Evolutionary conservation across 2,888 invertebrate genomes (phyloP).

Genomic region (Monochamus alternatus): DNA sequence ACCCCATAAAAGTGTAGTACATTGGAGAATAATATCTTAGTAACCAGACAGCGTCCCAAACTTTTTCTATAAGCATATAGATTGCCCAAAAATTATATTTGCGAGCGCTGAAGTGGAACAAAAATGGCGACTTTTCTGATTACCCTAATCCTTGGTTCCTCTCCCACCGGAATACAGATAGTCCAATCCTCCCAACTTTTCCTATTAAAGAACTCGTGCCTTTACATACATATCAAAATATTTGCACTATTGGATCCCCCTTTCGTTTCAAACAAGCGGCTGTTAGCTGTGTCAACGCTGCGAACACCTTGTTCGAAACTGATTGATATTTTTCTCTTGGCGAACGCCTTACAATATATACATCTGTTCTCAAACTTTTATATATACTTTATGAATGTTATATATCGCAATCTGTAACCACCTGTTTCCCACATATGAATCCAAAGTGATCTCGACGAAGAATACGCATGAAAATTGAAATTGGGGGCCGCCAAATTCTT

Average conservation of each 20-base stretch:
- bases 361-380: slow-evolving; percentile 3
- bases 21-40: slow-evolving; percentile 31
- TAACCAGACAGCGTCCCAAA: slow-evolving; percentile 42
- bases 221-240: slow-evolving; percentile 67
- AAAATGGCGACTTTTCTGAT: slow-evolving; percentile 65
- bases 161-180: slow-evolving; percentile 67
- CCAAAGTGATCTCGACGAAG: not conserved
- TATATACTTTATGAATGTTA: not conserved
- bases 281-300: slow-evolving; percentile 23
- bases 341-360: not conserved
- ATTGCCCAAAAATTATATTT: slow-evolving; percentile 67
- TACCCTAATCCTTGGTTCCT: slow-evolving; percentile 64
- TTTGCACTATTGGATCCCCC: slow-evolving; percentile 68
- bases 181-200: slow-evolving; percentile 66
- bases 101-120: slow-evolving; percentile 63
- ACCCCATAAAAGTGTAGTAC: slow-evolving; percentile 23
- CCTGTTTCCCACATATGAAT: not conserved
- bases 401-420: not conserved
- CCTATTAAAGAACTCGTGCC: slow-evolving; percentile 67
- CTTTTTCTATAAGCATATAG: slow-evolving; percentile 66
- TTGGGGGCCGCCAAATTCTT: no score
- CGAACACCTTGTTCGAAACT: slow-evolving; percentile 5
- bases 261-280: slow-evolving; percentile 45
- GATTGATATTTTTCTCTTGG: not conserved
- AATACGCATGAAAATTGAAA: not conserved